Base-by-base conservation (phyloP, 2,113 vertebrate species). In the Phodopus roborovskii region DNA sequence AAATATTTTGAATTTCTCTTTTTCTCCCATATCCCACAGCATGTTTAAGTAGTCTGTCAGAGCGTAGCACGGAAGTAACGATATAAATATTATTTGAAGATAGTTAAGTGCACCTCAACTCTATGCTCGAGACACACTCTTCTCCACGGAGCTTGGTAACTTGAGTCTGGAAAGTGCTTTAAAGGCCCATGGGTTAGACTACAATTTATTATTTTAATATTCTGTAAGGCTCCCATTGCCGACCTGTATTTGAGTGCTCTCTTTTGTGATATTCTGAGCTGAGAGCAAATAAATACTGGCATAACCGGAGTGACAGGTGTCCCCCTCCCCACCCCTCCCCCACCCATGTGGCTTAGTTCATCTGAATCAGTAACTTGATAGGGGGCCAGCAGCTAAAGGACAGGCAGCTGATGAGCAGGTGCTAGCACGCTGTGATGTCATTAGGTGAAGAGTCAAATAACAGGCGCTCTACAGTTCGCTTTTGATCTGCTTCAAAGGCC, bases 1-100 rank as follows among this genome's bases (percentile, higher is more conserved):
- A 73, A 82, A n/a, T n/a, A 60, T 39, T 96, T 87, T 64, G 39
- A 83, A 58, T 50, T 71, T 20, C 3, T 2, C 22, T 71, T 0
- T 36, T 13, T 28, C 33, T 22, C 5, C n/a, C 7, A 11, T n/a
- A 66, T 45, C 26, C 81, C 60, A 91, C 7, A 78, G 42, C 56
- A 70, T n/a, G 8, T 95, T 90, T 90, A 92, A 71, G 39, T 92
- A 71, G 48, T 45, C 82, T 68, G 39, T 89, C 36, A 92, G 60
- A 88, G 78, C 4, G 3, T 22, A 75, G 39, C 92, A 82, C 94
- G 39, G 56, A 88, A 91, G 48, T 90, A 81, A 10, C 66, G 75
- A 28, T 75, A 13, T 64, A 39, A 82, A 87, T 30, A 84, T 91
- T 92, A 33, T 70, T 79, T 92, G n/a, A 86, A 86, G 42, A 77